Conservation (phyloP, 23 tunicate genomes). For the Ascidia mentula region DNA sequence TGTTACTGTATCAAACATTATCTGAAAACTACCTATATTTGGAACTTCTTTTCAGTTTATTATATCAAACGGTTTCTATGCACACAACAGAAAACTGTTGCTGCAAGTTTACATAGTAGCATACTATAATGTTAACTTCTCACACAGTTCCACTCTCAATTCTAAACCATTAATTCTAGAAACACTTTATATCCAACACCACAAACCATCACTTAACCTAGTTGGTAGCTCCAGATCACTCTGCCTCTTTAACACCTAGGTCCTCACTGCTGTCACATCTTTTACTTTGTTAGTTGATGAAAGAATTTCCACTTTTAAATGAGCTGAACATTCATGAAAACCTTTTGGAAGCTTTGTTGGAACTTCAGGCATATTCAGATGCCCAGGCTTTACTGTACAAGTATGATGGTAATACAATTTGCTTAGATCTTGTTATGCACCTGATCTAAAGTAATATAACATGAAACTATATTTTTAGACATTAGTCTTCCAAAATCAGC, state of each 20-base stretch:
- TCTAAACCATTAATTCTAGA: no score
- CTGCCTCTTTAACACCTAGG: background rate
- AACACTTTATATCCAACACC: no score
- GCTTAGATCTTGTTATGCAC: background rate
- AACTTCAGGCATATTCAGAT: conserved; percentile 89
- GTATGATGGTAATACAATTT: conserved; percentile 84
- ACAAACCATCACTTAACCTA: no score
- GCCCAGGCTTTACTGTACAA: conserved; percentile 75
- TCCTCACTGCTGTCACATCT: background rate
- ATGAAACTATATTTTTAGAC: conserved; percentile 30
- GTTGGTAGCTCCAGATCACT: background rate
- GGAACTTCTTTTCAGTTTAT: no score
- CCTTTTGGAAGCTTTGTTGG: conserved; percentile 76
- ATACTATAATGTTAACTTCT: no score
- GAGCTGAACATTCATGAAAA: conserved; percentile 89
- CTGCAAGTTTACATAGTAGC: no score
- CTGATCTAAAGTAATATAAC: background rate
- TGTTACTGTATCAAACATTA: no score
- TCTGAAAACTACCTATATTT: no score
- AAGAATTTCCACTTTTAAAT: conserved; percentile 81
- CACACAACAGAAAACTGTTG: no score
- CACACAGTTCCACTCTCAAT: no score
- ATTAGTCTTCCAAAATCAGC: conserved; percentile 96
- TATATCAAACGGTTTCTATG: no score
- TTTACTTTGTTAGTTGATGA: conserved; percentile 55